A percentile compares a stretch with the other conserved stretches of the same genome.
These are phyloP conservation scores for Pseudomyrmex dendroicus DNA, from an alignment of 1,140 invertebrate genomes.

Conservation along the genomic window DNA sequence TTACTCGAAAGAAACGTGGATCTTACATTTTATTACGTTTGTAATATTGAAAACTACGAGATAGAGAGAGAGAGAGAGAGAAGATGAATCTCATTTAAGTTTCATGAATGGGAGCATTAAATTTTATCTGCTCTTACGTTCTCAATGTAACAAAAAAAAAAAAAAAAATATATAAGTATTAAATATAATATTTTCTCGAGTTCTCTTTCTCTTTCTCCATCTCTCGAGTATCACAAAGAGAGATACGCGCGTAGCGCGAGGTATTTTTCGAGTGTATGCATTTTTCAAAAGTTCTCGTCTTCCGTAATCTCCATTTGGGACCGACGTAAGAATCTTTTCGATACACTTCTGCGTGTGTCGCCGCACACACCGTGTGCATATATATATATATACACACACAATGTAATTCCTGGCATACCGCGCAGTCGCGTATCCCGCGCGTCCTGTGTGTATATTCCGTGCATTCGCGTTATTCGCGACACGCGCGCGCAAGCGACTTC, in stretches of 20 bases:
- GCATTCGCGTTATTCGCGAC: constrained; percentile 54
- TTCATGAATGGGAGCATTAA: background rate
- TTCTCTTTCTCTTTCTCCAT: background rate
- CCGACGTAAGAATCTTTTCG: constrained; percentile 29
- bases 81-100: background rate
- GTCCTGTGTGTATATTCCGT: constrained; percentile 30
- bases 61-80: background rate
- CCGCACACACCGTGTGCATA: background rate
- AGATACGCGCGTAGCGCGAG: background rate
- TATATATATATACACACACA: background rate
- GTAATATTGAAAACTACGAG: background rate
- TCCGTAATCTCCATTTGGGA: constrained; percentile 35
- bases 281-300: background rate
- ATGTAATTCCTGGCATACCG: constrained; percentile 47
- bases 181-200: background rate
- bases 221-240: background rate
- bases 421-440: background rate
- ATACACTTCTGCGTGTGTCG: constrained; percentile 17
- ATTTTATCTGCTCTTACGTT: background rate
- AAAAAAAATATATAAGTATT: background rate
- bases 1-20: too few species aligned
- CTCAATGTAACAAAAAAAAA: background rate
- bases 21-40: background rate
- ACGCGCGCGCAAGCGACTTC: constrained; percentile 41
- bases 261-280: constrained; percentile 2